Conservation (phyloP, 2,888 invertebrate species). For the Cheilosia urbana region DNA sequence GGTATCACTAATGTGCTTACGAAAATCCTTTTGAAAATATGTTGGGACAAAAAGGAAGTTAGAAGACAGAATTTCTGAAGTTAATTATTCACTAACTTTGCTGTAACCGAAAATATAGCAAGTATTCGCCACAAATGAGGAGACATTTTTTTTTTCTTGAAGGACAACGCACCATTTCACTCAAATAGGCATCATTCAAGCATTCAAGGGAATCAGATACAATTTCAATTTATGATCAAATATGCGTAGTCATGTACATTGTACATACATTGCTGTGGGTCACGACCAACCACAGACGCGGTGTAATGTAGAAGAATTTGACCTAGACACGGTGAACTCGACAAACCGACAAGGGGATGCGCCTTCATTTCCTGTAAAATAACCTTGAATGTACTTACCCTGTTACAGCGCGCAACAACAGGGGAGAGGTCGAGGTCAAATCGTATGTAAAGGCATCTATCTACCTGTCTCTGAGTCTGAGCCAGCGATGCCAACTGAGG, state of each 20-base stretch:
- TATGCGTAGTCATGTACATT: not conserved
- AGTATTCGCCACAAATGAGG: not conserved
- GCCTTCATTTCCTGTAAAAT: conserved; percentile 49
- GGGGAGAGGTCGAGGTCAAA: conserved; percentile 44
- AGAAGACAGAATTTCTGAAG: not conserved
- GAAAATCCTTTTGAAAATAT: not conserved
- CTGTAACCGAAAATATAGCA: not conserved
- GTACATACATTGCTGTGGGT: conserved; percentile 33
- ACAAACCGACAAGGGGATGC: conserved; percentile 48
- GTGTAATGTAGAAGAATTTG: conserved; percentile 31
- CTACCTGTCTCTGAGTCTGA: too few species aligned
- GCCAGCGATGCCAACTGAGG: too few species aligned
- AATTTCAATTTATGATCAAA: conserved; percentile 16
- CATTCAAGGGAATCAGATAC: not conserved
- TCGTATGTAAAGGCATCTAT: conserved; percentile 7
- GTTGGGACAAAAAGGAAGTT: not conserved
- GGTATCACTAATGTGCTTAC: not conserved
- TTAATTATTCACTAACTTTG: not conserved
- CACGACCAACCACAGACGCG: conserved; percentile 50
- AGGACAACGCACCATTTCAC: not conserved
- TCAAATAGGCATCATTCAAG: too few species aligned
- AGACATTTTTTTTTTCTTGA: not conserved
- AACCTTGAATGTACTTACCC: conserved; percentile 64
- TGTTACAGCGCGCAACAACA: conserved; percentile 30
- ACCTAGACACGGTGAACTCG: conserved; percentile 72